phyloP scores from a whole-genome alignment of 2,888 invertebrate genomes.

The Oscheius sp. region DNA sequence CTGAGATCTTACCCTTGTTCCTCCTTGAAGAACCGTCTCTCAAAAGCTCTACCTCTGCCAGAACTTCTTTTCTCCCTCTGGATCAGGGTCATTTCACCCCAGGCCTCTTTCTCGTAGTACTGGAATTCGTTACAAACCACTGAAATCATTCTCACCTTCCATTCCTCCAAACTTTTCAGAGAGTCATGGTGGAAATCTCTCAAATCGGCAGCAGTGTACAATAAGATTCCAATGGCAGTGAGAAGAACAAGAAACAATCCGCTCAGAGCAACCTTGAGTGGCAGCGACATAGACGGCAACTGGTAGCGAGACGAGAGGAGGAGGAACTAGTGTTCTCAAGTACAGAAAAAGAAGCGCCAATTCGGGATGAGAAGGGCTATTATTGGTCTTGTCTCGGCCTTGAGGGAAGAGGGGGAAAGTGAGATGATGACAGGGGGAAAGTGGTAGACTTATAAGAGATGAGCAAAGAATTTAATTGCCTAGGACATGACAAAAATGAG shows the following conservation, averaged over 20 bases:
- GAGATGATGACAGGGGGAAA: background rate
- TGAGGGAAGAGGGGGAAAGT: slow-evolving; percentile 7
- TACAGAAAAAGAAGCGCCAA: background rate
- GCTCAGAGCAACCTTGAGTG: slow-evolving; percentile 6
- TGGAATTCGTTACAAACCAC: background rate
- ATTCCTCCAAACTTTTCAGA: slow-evolving; percentile 18
- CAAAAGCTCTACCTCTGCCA: background rate
- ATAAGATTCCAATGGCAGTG: slow-evolving; percentile 16
- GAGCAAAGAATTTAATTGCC: too few species aligned
- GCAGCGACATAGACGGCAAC: slow-evolving; percentile 21
- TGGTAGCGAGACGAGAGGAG: background rate
- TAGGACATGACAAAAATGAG: too few species aligned
- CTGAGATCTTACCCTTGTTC: background rate
- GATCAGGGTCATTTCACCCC: slow-evolving; percentile 19
- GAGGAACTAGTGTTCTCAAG: slow-evolving; percentile 10
- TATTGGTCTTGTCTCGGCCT: slow-evolving; percentile 7
- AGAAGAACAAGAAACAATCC: slow-evolving; percentile 21
- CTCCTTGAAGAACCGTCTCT: background rate
- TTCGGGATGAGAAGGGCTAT: slow-evolving; percentile 3
- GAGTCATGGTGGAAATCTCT: slow-evolving; percentile 10
- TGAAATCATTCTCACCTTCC: slow-evolving; percentile 12
- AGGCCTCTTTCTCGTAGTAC: slow-evolving; percentile 31
- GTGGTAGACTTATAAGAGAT: background rate
- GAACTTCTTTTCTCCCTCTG: slow-evolving; percentile 14
- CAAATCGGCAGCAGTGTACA: slow-evolving; percentile 22